Base-by-base conservation (phyloP, 2,888 invertebrate species). In the Papilio gigon region DNA sequence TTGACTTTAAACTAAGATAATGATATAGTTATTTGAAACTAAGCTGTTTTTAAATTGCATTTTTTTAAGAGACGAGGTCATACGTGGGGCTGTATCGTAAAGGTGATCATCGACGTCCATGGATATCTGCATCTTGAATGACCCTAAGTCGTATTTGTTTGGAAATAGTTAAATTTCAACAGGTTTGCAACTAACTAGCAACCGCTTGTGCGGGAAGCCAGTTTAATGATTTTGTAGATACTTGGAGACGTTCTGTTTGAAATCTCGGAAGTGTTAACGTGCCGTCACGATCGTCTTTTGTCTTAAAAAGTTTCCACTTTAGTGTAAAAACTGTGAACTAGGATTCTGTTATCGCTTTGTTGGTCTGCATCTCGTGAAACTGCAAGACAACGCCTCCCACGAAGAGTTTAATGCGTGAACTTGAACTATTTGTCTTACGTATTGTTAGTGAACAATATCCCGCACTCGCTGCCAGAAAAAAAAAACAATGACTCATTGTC, bases 221-320 rank as follows among this genome's bases (percentile, higher is more conserved):
- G 1, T 11, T 22, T 50, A 2, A n/a, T 27, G n/a, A 1, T 25
- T 50, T 50, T 53, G 8, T 30, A n/a, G 8, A 5, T n/a, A 30
- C 30, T 53, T 30, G 6, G 27, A 8, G 53, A 30, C n/a, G 17
- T n/a, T 27, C 53, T 0, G 3, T 17, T 17, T 56, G 4, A 56
- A 27, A 30, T 30, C n/a, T 53, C 14, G 27, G 9, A 44, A 17
- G n/a, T 11, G 74, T 73, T 47, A 70, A 74, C 72, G 84, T 87
- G 86, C 88, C 88, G 86, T 86, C 74, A 88, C 88, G 89, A 84
- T 88, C 87, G 85, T 84, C 63, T n/a, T 63, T 58, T 58, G 67
- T 70, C 66, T 50, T 68, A 67, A 71, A 67, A 70, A 69, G 67
- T 75, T 74, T 70, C 71, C 65, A 56, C 63, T 25, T 44, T 61